Percentiles rank a stretch among this genome's conserved stretches.
These are phyloP conservation scores for Agapornis roseicollis DNA, from an alignment of 2,113 vertebrate genomes.

Conservation along the genomic window DNA sequence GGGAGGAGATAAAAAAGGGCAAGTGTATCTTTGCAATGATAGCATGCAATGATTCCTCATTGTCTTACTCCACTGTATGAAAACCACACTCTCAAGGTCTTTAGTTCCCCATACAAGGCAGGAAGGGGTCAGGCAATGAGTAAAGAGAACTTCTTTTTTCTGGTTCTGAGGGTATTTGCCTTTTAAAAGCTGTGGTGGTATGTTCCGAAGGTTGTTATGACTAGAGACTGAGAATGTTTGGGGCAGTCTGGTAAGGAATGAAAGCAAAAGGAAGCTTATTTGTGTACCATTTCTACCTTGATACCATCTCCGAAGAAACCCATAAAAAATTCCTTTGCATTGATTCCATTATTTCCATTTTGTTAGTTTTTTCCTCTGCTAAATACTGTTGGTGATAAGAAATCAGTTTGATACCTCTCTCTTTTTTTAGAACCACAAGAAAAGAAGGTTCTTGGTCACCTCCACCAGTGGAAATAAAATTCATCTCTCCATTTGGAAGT, in stretches of 20 bases:
- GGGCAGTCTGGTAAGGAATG: neutral
- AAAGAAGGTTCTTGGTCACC: conserved; percentile 72
- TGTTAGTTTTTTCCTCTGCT: rapidly evolving
- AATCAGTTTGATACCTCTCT: neutral
- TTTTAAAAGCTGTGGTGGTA: neutral
- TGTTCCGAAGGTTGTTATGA: neutral
- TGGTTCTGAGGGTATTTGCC: neutral
- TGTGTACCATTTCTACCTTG: neutral
- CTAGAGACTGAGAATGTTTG: neutral
- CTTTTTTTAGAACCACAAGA: conserved; percentile 69
- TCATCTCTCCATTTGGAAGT: conserved; percentile 87
- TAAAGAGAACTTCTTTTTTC: neutral
- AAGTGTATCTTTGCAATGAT: neutral
- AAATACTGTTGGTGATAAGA: neutral
- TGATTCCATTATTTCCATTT: neutral
- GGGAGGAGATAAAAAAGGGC: neutral
- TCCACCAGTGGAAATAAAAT: conserved; percentile 77
- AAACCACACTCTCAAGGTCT: neutral
- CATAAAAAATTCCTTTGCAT: neutral
- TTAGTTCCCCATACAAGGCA: neutral
- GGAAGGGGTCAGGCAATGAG: neutral
- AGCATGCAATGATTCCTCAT: rapidly evolving
- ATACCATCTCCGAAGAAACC: neutral
- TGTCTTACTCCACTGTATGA: neutral
- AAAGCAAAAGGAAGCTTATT: neutral